Evolutionary conservation across 2,797 vertebrate species (phyloP), one percentile per base, ranked within the genome.

Genomic region (Borostomias antarcticus): DNA sequence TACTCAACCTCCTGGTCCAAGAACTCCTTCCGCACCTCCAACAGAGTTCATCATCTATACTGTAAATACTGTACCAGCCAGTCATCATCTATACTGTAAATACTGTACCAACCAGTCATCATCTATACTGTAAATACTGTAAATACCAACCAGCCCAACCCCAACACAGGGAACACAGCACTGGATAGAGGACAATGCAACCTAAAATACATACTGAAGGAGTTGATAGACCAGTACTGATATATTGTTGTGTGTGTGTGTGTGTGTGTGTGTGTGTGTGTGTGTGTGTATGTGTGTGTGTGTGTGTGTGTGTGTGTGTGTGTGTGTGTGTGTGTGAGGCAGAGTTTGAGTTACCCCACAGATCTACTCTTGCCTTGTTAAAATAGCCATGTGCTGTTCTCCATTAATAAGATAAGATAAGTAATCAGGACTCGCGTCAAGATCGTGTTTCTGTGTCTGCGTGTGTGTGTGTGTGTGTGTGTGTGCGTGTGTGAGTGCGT

Each of bases 401-500:
- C 83, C 82, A 81, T 85, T 74, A 83, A 86, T 85, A 86, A 78
- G 75, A 85, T 85, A 60, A 59, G 56, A 80, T 89, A 89, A 82
- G 72, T 81, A 79, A 80, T 86, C 78, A 83, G 67, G 72, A 15
- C 15, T 43, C 26, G 15, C 26, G 52, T 13, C 26, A 6, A 17
- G 5, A 13, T 30, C 58, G 0, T 53, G 35, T 61, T 35, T 53
- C 63, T 64, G 10, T 3, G 53, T 58, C n/a, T 26, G 43, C 33
- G 53, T 48, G 5, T 67, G 26, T 29, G 62, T 59, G 76, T 78
- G 64, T 28, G 50, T 13, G 62, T 13, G 23, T 10, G 50, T 59
- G 72, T 51, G 32, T 65, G 43, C 62, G 65, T 62, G 59, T 43
- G 65, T 9, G 51, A 17, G 47, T 75, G 66, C 45, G 58, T 75